Evolutionary conservation across 1,140 invertebrate species (phyloP), one percentile per base, ranked within the genome.

Genomic region (Drosophila micromelanica): DNA sequence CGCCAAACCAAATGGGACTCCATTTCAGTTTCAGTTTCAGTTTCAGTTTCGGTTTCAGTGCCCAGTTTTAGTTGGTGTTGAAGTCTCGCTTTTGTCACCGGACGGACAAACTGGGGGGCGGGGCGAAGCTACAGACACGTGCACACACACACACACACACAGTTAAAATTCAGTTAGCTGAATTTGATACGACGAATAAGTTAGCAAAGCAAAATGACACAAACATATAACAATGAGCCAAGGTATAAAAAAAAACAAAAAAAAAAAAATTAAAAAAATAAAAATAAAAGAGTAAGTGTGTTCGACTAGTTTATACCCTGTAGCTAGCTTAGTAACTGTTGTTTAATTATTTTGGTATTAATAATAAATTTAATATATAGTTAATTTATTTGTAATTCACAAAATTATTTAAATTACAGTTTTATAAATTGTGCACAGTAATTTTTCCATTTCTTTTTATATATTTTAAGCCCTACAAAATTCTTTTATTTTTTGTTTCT

Each of bases 141-240:
- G 35, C 54, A 35, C 9, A n/a, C 37, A 54, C 40, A 15, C 57
- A 13, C 27, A 54, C 56, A 27, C 32, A 43, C 40, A 81, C 74
- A 81, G 81, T 81, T 82, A 82, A 82, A 82, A 82, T 46, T 63
- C 74, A 78, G 70, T 82, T 82, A 82, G 79, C n/a, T 64, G 71
- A 75, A 78, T 82, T 63, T 63, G 46, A 75, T 70, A 76, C 64
- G 63, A 80, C 48, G 46, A 70, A 80, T 46, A 68, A 56, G 77
- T 71, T 54, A 55, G 32, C 20, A 67, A 72, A 72, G 61, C 59
- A 49, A 79, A 75, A 57, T 63, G 54, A 75, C 51, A 69, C 8
- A 72, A 67, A 32, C 70, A 37, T 23, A 48, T n/a, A n/a, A 78
- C 40, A 67, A 77, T 45, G 37, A 27, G 17, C 55, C 64, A 69